Evolutionary conservation across 2,113 vertebrate species (phyloP).

Genomic region (Rhinoderma darwinii): DNA sequence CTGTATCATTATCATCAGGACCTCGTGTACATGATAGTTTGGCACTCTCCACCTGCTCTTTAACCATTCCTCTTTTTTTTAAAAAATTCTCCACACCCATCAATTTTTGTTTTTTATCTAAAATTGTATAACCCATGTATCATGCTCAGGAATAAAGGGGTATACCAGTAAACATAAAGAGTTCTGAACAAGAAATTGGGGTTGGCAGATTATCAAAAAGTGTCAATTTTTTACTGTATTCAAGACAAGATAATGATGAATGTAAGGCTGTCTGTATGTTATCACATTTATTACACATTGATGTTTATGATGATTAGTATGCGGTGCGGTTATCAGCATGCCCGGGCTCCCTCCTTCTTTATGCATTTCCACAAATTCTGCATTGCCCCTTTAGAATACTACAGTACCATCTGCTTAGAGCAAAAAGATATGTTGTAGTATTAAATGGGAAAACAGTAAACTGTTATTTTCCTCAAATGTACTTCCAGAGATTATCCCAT

Average conservation of each 20-base stretch:
- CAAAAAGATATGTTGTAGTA: conserved; percentile 5
- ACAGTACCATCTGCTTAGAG: background rate
- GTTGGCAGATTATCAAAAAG: background rate
- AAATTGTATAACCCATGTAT: background rate
- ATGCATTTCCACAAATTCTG: background rate
- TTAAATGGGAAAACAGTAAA: background rate
- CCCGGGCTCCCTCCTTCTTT: background rate
- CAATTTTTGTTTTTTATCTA: too few relatives aligned
- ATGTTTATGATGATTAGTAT: conserved; percentile 1
- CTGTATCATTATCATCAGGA: background rate
- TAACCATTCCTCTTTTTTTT: too few relatives aligned
- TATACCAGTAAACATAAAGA: background rate
- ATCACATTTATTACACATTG: background rate
- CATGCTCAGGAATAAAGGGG: background rate
- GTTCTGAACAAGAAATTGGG: background rate
- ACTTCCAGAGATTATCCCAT: conserved; percentile 21
- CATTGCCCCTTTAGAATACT: background rate
- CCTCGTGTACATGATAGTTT: background rate
- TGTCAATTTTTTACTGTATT: background rate
- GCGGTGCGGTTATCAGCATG: background rate
- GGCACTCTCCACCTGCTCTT: background rate
- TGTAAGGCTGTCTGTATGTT: background rate
- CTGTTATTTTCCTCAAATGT: conserved; percentile 8
- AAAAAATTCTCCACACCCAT: too few relatives aligned
- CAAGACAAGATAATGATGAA: background rate